Evolutionary conservation across 2,797 vertebrate genomes (phyloP), one percentile per base, ranked within the genome.

Genomic region (Gadopsis bispinosus): DNA sequence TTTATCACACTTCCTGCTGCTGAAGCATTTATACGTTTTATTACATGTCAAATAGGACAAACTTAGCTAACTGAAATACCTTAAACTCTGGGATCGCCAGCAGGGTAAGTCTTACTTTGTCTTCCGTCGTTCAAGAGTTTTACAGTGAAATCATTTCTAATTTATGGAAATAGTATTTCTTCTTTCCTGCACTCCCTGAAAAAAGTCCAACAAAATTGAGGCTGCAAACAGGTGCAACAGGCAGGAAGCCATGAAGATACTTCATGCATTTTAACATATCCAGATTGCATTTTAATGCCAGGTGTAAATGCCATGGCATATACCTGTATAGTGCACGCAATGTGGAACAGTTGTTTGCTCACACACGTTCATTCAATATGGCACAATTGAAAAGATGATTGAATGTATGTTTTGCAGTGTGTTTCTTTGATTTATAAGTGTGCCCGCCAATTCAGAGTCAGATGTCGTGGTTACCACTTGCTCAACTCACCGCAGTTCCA

Each of bases 391-490:
- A 64, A 45, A 55, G 11, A 47, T 37, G 29, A 43, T 43, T 43
- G 35, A 0, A 33, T 16, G 1, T 26, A 26, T 41, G 6, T 43
- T 63, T 69, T 50, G 16, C 41, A 26, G 12, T 17, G 6, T 7
- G 43, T 60, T 54, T 65, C 20, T 10, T 37, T 62, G 43, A 67
- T 51, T 78, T 20, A 26, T 39, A 31, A 8, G 12, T 26, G 10
- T 47, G 26, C 43, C 19, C 22, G 26, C 20, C 60, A 50, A 19
- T 70, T 70, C 53, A 47, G n/a, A 67, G 45, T 39, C 39, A 68
- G 31, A 47, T 51, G 3, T 39, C 1, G 0, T 48, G 45, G 9
- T 61, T 33, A 33, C 10, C 16, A 29, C 33, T 69, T 35, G 2
- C 7, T 60, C 17, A n/a, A 54, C 0, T 71, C 17, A 33, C 0